A percentile compares a stretch with the other conserved stretches of the same genome.
These are phyloP conservation scores for Perodicticus potto DNA, from an alignment of 2,797 vertebrate genomes.

Conservation along the genomic window DNA sequence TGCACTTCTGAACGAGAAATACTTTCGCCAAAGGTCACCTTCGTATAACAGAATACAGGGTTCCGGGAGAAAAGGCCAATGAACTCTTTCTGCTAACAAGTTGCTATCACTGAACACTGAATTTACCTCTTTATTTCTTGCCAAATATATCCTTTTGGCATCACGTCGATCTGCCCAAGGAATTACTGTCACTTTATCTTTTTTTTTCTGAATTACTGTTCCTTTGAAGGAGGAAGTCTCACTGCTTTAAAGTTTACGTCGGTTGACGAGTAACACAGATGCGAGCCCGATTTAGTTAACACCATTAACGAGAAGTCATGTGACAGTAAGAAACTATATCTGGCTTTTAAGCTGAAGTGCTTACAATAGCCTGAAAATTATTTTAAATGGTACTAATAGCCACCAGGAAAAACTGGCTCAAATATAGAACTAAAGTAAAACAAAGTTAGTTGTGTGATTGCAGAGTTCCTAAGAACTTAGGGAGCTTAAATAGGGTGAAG, in stretches of 20 bases:
- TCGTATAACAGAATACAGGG: background rate
- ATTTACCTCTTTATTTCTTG: slow-evolving; percentile 35
- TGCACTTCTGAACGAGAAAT: background rate
- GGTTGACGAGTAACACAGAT: background rate
- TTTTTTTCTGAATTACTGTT: background rate
- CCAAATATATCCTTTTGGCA: slow-evolving; percentile 24
- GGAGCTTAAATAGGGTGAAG: background rate
- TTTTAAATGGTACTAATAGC: slow-evolving; percentile 26
- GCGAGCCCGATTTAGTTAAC: slow-evolving; percentile 35
- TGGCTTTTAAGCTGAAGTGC: slow-evolving; percentile 25
- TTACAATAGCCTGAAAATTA: slow-evolving; percentile 28
- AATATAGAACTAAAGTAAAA: background rate
- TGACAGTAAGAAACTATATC: background rate
- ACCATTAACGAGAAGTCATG: background rate
- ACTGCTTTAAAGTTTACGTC: background rate
- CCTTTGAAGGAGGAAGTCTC: background rate
- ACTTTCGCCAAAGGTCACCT: background rate
- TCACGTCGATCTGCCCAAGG: background rate
- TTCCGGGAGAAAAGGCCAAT: background rate
- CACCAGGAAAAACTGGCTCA: background rate
- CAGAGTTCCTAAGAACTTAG: background rate
- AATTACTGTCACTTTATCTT: background rate
- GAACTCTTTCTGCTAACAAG: background rate
- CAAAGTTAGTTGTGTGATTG: background rate
- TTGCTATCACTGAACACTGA: background rate